phyloP scores from a whole-genome alignment of 2,888 invertebrate genomes.

The Platerodrilus igneus region DNA sequence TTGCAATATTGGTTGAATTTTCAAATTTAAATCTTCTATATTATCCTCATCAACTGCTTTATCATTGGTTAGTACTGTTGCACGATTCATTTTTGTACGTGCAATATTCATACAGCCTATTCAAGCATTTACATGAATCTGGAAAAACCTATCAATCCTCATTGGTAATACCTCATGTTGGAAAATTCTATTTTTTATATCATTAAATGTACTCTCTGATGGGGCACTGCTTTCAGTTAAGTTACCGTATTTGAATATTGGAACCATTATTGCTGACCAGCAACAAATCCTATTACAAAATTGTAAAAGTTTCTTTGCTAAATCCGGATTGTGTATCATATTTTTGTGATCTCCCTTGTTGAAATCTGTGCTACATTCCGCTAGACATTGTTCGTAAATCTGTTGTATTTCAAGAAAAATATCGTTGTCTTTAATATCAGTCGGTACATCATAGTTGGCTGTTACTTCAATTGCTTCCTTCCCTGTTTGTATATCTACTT shows the following conservation, averaged over 20 bases:
- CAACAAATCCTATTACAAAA: neutral
- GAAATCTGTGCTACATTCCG: neutral
- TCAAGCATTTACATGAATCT: neutral
- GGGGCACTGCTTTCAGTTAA: neutral
- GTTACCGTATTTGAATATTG: constrained; percentile 2
- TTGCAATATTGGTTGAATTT: neutral
- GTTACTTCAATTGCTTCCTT: neutral
- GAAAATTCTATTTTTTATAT: neutral
- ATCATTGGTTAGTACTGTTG: too few species aligned
- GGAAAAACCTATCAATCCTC: neutral
- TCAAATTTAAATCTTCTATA: neutral
- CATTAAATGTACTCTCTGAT: neutral
- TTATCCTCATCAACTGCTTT: constrained; percentile 1
- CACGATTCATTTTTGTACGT: constrained; percentile 6
- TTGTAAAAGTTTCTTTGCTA: constrained; percentile 3
- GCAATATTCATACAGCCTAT: constrained; percentile 3
- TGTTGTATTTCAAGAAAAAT: too few species aligned
- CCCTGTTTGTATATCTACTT: neutral
- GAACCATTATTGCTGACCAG: constrained; percentile 4
- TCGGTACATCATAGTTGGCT: too few species aligned
- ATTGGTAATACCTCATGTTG: neutral
- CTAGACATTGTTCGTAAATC: too few species aligned
- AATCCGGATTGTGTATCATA: neutral
- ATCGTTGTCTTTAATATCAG: too few species aligned
- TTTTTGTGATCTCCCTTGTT: constrained; percentile 5